Percentiles rank a stretch among this genome's conserved stretches.
Conservation (phyloP, 2,113 vertebrate genomes). For the Pachyramphus minor region DNA sequence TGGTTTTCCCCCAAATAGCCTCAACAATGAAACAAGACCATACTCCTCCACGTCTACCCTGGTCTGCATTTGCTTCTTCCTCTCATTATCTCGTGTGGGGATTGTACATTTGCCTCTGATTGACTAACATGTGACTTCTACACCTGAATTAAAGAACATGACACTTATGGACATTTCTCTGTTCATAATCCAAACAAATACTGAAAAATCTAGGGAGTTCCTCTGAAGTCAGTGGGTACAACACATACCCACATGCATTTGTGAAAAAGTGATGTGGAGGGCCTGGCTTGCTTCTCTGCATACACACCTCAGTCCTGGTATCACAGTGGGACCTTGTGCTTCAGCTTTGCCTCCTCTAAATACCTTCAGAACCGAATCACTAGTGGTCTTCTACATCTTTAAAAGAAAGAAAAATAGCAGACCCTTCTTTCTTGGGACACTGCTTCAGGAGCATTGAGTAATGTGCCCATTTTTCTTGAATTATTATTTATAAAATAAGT, state of each 20-base stretch:
- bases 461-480: background rate
- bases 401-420: background rate
- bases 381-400: background rate
- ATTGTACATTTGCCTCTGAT: background rate
- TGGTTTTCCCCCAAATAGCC: background rate
- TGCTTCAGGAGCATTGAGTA: background rate
- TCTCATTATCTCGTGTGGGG: background rate
- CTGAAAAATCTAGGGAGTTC: background rate
- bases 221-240: background rate
- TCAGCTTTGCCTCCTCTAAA: background rate
- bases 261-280: background rate
- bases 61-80: background rate
- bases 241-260: background rate
- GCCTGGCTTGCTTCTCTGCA: background rate
- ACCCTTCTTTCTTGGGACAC: background rate
- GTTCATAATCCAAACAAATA: background rate
- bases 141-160: background rate
- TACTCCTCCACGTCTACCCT: background rate
- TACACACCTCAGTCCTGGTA: background rate
- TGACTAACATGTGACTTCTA: background rate
- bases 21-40: background rate
- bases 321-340: accelerated
- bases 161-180: background rate
- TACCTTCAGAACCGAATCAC: background rate
- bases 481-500: background rate